phyloP scores from a whole-genome alignment of 2,113 vertebrate species.

The Rhagologus leucostigma region DNA sequence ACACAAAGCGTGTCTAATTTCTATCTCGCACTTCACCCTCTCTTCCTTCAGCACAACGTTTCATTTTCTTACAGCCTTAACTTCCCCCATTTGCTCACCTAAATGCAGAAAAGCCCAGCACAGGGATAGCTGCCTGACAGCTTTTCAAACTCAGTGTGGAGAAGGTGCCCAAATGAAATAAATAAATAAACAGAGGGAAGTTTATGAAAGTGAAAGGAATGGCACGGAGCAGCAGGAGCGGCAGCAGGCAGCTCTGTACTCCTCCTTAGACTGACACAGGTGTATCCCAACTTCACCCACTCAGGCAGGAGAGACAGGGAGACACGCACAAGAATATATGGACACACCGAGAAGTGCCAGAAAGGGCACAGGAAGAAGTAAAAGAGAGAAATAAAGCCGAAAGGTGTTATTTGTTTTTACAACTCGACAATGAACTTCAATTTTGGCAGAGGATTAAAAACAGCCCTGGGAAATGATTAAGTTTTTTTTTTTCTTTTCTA shows the following conservation, averaged over 20 bases:
- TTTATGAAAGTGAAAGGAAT: slow-evolving; percentile 67
- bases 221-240: slow-evolving; percentile 6
- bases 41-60: slow-evolving; percentile 15
- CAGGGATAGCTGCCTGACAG: neutral
- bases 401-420: slow-evolving; percentile 47
- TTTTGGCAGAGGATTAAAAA: slow-evolving; percentile 72
- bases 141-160: slow-evolving; percentile 24
- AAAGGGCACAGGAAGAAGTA: neutral
- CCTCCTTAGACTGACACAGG: slow-evolving; percentile 51
- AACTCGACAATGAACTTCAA: slow-evolving; percentile 58
- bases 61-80: neutral
- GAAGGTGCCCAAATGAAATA: slow-evolving; percentile 26
- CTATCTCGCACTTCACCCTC: slow-evolving; percentile 6
- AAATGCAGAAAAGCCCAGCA: slow-evolving; percentile 27
- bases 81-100: slow-evolving; percentile 19
- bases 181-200: slow-evolving; percentile 50
- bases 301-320: neutral
- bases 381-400: neutral
- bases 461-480: slow-evolving; percentile 70
- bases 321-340: rapidly evolving
- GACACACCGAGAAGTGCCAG: neutral
- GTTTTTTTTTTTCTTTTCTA: slow-evolving; percentile 43
- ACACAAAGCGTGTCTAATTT: slow-evolving; percentile 41
- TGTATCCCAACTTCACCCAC: slow-evolving; percentile 56
- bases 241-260: neutral